Evolutionary conservation across 2,113 vertebrate genomes (phyloP), one percentile per base, ranked within the genome.

Genomic region (Dipodomys stephensi): DNA sequence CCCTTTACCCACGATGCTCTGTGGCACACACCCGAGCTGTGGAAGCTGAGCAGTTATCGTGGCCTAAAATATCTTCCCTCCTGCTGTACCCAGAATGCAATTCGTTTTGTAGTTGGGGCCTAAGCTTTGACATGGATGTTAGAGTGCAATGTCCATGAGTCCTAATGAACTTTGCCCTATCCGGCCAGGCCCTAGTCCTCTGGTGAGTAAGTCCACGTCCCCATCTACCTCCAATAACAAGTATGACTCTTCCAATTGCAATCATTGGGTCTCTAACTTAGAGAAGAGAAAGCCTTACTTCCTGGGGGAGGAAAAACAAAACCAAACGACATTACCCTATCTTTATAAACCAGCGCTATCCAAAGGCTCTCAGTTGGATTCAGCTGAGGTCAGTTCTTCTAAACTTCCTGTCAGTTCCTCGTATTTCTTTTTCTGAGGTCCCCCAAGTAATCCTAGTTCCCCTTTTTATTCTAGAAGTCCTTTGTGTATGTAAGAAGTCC

Each of bases 381-480:
- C 20, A 44, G 5, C 65, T 82, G 49, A 81, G 28, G 23, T 69
- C n/a, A 6, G 35, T 79, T 32, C 88, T 80, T 69, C 39, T 83
- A 9, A 49, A 72, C 72, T 53, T 49, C 10, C 49, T 84, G 12
- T 73, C 65, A 68, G 20, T 87, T 77, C 64, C 69, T 44, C 35
- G 15, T 78, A 2, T 53, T 72, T 94, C 49, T 27, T 44, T 65
- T 72, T 72, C 53, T 22, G 4, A 77, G 57, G 30, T 53, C 28
- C 64, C 71, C 46, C 4, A 72, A 53, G 74, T 28, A n/a, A 88
- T 79, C 78, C 77, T 93, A 30, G 35, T 18, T n/a, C 76, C 72
- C 62, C 6, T 87, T 89, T 74, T 88, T 83, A 65, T 95, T 46
- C 79, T 85, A 6, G 27, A 94, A 90, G 28, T 68, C 7, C 78